Base-by-base conservation (phyloP, 1,140 invertebrate genomes). In the Armadillidium nasatum region DNA sequence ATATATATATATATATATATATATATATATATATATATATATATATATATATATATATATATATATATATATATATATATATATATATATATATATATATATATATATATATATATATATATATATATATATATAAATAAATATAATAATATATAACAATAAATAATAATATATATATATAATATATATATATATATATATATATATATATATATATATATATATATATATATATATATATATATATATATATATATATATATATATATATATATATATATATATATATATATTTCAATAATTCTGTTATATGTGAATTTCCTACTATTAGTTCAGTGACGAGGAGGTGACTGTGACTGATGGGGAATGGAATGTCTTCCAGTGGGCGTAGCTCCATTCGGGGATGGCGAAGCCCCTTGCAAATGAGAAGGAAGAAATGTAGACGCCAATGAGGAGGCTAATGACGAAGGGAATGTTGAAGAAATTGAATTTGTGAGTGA, bases 401-500 rank as follows among this genome's bases (percentile, higher is more conserved):
- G 3, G 73, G 22, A 0, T 45, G 54, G 11, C 45, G 43, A 21
- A 9, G 1, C 0, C 43, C 23, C 54, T 45, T 21, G 23, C 11
- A 70, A 70, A 11, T 21, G 68, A 21, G 60, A 67, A 50, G 73
- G n/a, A 67, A 67, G 21, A 54, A 74, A n/a, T 43, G n/a, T 7
- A 22, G 15, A 72, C 7, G 68, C 68, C 19, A 33, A 21, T 9
- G 68, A 33, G 4, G 73, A 67, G 21, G 68, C 23, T 6, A 74
- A 50, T 43, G 73, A 74, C 21, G 73, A 74, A 7, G 73, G 43
- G 21, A 74, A 23, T 19, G 73, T 60, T 54, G 60, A 67, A 6
- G 73, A 67, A 22, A 74, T 45, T 21, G 73, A 74, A 13, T 45
- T 60, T 10, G 66, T 10, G 19, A 54, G 66, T 7, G 73, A 45